A percentile compares a stretch with the other conserved stretches of the same genome.
phyloP scores from a whole-genome alignment of 2,888 invertebrate genomes.

The Mechanitis messenoides region DNA sequence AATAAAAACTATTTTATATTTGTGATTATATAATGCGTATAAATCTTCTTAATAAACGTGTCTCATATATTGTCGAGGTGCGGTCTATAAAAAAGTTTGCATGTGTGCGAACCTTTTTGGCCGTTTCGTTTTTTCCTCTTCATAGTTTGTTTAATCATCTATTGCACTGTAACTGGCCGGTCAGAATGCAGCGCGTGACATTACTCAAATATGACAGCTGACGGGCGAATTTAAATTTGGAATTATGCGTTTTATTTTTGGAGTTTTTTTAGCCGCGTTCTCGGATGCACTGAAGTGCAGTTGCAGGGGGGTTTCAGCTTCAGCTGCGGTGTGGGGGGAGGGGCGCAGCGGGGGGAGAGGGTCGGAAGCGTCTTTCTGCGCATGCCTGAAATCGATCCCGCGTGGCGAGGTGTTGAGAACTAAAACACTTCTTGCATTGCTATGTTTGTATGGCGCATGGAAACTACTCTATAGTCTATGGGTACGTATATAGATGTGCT shows the following conservation, averaged over 20 bases:
- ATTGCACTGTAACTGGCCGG: slow-evolving; percentile 26
- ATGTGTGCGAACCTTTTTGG: slow-evolving; percentile 34
- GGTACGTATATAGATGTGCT: slow-evolving; percentile 33
- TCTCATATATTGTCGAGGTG: slow-evolving; percentile 57
- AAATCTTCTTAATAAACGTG: slow-evolving; percentile 48
- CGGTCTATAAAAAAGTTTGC: slow-evolving; percentile 50
- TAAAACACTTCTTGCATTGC: slow-evolving; percentile 53
- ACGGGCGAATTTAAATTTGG: slow-evolving; percentile 29
- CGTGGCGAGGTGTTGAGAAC: slow-evolving; percentile 58
- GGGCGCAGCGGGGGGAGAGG: slow-evolving; percentile 19
- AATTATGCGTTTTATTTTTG: slow-evolving; percentile 45
- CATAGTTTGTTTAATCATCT: slow-evolving; percentile 58
- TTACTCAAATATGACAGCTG: slow-evolving; percentile 17
- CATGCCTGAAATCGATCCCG: slow-evolving; percentile 72
- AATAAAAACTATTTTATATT: slow-evolving; percentile 47
- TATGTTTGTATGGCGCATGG: slow-evolving; percentile 36
- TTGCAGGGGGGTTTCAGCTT: slow-evolving; percentile 59
- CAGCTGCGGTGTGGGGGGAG: slow-evolving; percentile 37
- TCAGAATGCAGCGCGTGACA: slow-evolving; percentile 15
- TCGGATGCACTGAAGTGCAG: slow-evolving; percentile 72
- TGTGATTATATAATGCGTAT: slow-evolving; percentile 66
- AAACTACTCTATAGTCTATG: slow-evolving; percentile 31
- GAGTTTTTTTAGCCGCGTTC: slow-evolving; percentile 52
- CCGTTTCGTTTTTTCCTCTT: slow-evolving; percentile 68
- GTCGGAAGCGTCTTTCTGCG: slow-evolving; percentile 55